Evolutionary conservation across 2,113 vertebrate species (phyloP).

Genomic region (Montifringilla adamsi): DNA sequence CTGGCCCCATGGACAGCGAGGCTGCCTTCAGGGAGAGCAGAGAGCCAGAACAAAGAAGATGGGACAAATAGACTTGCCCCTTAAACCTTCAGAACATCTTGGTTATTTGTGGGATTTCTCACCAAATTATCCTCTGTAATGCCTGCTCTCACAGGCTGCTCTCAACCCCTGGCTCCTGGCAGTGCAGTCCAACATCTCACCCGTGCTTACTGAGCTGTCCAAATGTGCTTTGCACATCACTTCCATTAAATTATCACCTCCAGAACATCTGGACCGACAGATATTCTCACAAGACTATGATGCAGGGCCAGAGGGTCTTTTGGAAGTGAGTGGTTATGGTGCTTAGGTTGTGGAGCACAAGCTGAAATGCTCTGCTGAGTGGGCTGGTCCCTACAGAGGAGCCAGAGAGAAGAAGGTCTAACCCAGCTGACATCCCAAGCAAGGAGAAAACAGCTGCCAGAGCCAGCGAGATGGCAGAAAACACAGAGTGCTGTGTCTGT

Average conservation of each 20-base stretch:
- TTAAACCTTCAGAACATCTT: neutral
- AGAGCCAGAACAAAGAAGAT: neutral
- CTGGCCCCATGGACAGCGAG: rapidly evolving
- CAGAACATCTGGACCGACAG: neutral
- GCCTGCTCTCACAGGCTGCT: neutral
- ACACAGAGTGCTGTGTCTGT: neutral
- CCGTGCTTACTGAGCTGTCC: neutral
- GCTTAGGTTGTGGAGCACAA: neutral
- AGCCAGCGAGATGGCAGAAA: neutral
- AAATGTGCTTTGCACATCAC: neutral
- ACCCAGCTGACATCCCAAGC: neutral
- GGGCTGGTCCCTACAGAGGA: neutral
- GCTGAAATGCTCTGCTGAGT: neutral
- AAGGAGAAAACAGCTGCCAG: neutral
- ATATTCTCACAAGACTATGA: neutral
- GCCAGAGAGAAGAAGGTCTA: neutral
- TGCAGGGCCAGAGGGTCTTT: neutral
- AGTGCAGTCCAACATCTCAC: neutral
- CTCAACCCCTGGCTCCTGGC: neutral
- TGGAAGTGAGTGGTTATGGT: neutral
- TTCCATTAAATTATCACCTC: neutral
- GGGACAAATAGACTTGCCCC: neutral
- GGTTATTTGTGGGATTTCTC: neutral
- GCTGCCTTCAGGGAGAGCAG: neutral
- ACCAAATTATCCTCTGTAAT: neutral